These are phyloP conservation scores for Phylloscopus whistleri DNA, from an alignment of 2,113 vertebrate species.

Conservation along the genomic window DNA sequence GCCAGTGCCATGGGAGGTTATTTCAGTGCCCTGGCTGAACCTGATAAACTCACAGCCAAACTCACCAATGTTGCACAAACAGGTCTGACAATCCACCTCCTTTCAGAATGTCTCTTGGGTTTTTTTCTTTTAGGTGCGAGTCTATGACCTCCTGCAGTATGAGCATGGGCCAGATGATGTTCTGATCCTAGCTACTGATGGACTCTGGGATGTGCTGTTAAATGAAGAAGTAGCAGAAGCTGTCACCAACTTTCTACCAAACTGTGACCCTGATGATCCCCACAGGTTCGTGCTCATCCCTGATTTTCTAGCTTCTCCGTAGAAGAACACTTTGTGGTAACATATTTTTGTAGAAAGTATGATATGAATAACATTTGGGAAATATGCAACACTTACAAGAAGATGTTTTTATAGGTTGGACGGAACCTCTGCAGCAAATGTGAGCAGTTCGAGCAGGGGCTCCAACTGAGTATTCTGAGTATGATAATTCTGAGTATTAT, in stretches of 20 bases:
- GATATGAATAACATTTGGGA: not conserved
- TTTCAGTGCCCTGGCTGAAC: not conserved
- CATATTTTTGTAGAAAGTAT: not conserved
- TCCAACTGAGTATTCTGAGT: not conserved
- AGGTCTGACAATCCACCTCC: not conserved
- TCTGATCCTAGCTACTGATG: slow-evolving; percentile 91
- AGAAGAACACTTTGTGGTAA: not conserved
- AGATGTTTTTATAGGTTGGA: not conserved
- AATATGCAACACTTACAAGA: not conserved
- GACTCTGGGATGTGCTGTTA: slow-evolving; percentile 95
- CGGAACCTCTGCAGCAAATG: not conserved
- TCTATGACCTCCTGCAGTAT: slow-evolving; percentile 84
- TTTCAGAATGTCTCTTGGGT: not conserved
- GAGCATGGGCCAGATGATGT: slow-evolving; percentile 91
- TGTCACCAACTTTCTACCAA: slow-evolving; percentile 88
- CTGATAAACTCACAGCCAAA: not conserved
- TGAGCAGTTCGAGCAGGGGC: not conserved
- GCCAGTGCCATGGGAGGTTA: not conserved
- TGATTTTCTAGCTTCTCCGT: not conserved
- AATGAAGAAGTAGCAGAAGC: slow-evolving; percentile 95
- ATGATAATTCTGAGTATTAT: too few species aligned
- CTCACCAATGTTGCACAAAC: not conserved
- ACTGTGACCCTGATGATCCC: slow-evolving; percentile 95
- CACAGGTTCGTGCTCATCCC: slow-evolving; percentile 80
- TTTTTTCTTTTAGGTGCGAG: slow-evolving; percentile 80